Evolutionary conservation across 2,113 vertebrate genomes (phyloP).

Genomic region (Phyllostomus discolor): DNA sequence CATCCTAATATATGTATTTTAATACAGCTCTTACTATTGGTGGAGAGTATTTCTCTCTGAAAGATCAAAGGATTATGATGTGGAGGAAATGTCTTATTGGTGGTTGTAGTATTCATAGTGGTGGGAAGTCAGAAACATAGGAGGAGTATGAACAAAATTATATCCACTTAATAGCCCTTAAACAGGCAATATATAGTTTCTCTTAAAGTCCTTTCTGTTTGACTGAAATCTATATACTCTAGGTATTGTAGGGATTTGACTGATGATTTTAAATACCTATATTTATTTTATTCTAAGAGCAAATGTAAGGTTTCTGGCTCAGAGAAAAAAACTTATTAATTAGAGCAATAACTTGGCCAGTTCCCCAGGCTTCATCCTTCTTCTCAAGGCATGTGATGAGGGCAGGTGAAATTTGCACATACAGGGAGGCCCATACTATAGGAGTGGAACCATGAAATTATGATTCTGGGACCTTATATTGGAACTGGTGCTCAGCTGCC

Average conservation of each 20-base stretch:
- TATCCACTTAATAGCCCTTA: background rate
- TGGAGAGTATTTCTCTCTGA: constrained; percentile 19
- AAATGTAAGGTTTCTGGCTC: background rate
- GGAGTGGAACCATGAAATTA: background rate
- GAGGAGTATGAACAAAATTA: background rate
- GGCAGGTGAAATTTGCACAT: background rate
- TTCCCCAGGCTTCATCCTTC: background rate
- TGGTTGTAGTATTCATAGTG: background rate
- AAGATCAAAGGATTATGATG: constrained; percentile 7
- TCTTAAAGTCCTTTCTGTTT: background rate
- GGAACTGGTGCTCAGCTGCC: background rate
- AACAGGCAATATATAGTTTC: background rate
- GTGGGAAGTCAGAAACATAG: background rate
- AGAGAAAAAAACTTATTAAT: background rate
- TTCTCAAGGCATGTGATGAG: background rate
- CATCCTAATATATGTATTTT: constrained; percentile 20
- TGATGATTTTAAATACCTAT: background rate
- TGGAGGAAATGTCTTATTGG: background rate
- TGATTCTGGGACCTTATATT: background rate
- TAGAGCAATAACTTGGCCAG: background rate
- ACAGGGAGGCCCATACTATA: background rate
- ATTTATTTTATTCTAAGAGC: background rate
- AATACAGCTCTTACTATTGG: background rate
- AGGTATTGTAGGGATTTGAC: background rate
- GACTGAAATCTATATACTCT: background rate